Evolutionary conservation across 2,888 invertebrate genomes (phyloP).

Genomic region (Leucophenga maculata): DNA sequence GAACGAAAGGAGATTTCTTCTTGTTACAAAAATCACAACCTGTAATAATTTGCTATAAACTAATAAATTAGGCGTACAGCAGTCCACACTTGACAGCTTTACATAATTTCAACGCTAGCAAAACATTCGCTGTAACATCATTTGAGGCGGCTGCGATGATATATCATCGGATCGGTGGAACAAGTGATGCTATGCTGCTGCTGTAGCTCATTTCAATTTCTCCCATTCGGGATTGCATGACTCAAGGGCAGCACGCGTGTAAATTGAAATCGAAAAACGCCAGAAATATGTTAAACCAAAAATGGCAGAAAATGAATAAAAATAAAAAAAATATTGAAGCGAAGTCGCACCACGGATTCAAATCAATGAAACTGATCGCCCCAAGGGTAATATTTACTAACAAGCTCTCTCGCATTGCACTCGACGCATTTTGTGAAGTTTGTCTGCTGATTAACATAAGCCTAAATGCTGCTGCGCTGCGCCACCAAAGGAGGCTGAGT

Average conservation of each 20-base stretch:
- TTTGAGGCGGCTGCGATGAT: constrained; percentile 1
- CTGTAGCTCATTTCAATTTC: constrained; percentile 7
- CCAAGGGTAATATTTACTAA: constrained; percentile 46
- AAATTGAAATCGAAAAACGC: constrained; percentile 53
- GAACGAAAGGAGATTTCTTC: constrained; percentile 26
- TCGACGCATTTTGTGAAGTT: constrained; percentile 28
- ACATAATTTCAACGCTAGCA: constrained; percentile 1
- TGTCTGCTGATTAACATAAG: constrained; percentile 54
- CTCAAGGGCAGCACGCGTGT: constrained; percentile 36
- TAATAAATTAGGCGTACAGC: neutral
- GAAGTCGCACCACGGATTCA: constrained; percentile 48
- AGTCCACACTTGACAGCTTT: neutral
- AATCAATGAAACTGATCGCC: constrained; percentile 64
- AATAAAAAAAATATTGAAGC: constrained; percentile 19
- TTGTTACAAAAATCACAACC: constrained; percentile 28
- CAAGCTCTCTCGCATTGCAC: constrained; percentile 24
- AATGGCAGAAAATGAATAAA: neutral
- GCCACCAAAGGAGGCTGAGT: constrained; percentile 18
- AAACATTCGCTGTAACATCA: neutral
- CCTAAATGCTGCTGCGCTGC: constrained; percentile 39
- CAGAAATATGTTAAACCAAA: neutral
- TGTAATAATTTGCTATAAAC: too few species aligned
- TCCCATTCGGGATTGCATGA: neutral
- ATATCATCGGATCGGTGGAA: constrained; percentile 3
- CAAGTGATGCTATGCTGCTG: constrained; percentile 33